Percentiles rank a stretch among this genome's conserved stretches.
phyloP scores from a whole-genome alignment of 1,140 invertebrate genomes.

The Goniozus legneri region DNA sequence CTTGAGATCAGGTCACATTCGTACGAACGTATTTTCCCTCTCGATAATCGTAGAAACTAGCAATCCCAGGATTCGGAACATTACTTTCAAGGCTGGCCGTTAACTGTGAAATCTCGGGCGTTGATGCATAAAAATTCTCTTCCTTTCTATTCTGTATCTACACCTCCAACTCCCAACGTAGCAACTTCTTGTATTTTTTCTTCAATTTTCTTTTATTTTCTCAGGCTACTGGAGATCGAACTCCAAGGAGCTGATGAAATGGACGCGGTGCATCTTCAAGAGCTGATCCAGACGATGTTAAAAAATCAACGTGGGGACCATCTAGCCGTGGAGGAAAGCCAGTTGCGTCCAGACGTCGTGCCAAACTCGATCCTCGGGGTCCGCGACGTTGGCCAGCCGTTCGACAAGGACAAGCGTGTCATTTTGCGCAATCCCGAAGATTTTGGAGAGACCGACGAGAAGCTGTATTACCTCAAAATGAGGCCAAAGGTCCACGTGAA shows the following conservation, averaged over 20 bases:
- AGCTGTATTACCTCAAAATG: constrained; percentile 41
- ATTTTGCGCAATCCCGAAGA: not conserved
- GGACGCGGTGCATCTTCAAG: constrained; percentile 31
- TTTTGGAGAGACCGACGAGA: constrained; percentile 25
- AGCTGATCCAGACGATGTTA: constrained; percentile 35
- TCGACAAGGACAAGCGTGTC: not conserved
- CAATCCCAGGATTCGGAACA: too few relatives aligned
- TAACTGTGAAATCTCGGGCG: too few relatives aligned
- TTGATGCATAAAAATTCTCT: too few relatives aligned
- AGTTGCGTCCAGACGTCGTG: constrained; percentile 37
- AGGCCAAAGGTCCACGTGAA: constrained; percentile 43
- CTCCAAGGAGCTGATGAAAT: constrained; percentile 31
- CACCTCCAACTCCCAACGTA: not conserved
- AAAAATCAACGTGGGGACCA: constrained; percentile 18
- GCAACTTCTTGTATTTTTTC: not conserved
- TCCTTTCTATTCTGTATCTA: not conserved
- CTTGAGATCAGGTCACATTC: too few relatives aligned
- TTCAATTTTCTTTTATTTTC: not conserved
- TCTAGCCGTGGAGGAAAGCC: constrained; percentile 12
- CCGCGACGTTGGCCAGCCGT: constrained; percentile 25
- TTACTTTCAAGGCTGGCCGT: too few relatives aligned
- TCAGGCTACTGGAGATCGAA: constrained; percentile 39
- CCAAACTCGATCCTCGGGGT: constrained; percentile 41
- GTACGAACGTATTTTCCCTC: too few relatives aligned
- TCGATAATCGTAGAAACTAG: too few relatives aligned